Percentiles rank a stretch among this genome's conserved stretches.
These are phyloP conservation scores for Ommatoiulus sabulosus DNA, from an alignment of 2,888 invertebrate species.

Conservation along the genomic window DNA sequence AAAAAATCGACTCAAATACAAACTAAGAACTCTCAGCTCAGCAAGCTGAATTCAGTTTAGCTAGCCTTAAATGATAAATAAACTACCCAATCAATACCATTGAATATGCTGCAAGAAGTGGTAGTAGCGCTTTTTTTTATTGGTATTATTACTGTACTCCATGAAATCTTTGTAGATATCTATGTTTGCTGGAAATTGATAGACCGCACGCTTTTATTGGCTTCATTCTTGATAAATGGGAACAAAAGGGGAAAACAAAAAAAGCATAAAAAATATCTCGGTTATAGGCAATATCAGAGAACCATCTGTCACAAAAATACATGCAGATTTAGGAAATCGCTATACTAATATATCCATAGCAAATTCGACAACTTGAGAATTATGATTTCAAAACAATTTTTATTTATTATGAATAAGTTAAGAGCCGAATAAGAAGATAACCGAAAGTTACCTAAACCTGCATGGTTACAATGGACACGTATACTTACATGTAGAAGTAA, in stretches of 20 bases:
- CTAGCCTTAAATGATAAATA: neutral
- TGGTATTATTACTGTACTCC: slow-evolving; percentile 1
- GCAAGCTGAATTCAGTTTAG: neutral
- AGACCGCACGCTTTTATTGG: neutral
- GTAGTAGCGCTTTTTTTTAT: neutral
- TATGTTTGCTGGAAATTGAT: neutral
- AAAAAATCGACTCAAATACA: too few relatives aligned
- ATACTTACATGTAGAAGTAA: too few relatives aligned
- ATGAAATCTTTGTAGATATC: slow-evolving; percentile 8
- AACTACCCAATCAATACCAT: neutral
- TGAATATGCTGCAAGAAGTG: neutral
- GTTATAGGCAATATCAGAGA: neutral
- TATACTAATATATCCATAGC: neutral
- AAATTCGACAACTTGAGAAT: neutral
- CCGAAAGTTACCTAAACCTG: too few relatives aligned
- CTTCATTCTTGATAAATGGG: neutral
- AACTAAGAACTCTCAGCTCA: too few relatives aligned
- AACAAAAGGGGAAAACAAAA: neutral
- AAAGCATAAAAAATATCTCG: neutral
- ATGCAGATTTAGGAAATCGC: neutral
- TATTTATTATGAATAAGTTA: neutral
- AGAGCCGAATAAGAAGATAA: too few relatives aligned
- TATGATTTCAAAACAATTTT: neutral
- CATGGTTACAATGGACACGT: too few relatives aligned
- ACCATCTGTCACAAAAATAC: neutral